Percentiles rank a stretch among this genome's conserved stretches.
phyloP scores from a whole-genome alignment of 2,113 vertebrate species.

The Pipa parva region DNA sequence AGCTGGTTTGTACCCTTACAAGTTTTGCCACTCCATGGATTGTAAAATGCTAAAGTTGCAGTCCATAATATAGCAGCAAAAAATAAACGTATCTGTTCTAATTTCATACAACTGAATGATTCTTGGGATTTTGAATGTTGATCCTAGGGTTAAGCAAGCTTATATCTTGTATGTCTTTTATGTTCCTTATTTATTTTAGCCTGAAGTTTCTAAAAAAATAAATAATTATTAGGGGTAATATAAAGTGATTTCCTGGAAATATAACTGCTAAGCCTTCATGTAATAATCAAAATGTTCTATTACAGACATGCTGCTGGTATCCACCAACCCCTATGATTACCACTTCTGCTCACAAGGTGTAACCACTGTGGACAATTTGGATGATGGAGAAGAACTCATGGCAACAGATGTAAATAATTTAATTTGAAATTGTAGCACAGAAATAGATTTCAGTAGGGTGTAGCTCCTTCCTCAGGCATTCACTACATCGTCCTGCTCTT shows the following conservation, averaged over 20 bases:
- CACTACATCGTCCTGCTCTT: no score
- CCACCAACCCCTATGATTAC: slow-evolving; percentile 90
- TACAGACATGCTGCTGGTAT: slow-evolving; percentile 90
- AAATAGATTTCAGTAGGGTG: no score
- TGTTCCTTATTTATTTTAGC: not conserved
- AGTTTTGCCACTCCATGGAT: no score
- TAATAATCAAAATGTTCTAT: not conserved
- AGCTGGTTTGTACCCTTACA: no score
- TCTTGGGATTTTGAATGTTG: not conserved
- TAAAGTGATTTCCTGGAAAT: no score
- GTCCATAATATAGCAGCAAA: no score
- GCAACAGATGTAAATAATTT: slow-evolving; percentile 75
- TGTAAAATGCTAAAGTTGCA: no score
- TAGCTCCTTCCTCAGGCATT: no score
- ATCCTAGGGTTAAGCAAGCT: not conserved
- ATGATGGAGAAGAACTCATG: slow-evolving; percentile 82
- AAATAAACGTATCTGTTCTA: not conserved
- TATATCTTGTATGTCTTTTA: not conserved
- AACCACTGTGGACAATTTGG: slow-evolving; percentile 82
- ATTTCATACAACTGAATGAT: not conserved
- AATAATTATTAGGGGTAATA: no score
- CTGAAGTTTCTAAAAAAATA: no score
- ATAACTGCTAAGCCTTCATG: no score
- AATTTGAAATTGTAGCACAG: not conserved
- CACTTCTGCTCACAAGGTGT: slow-evolving; percentile 93